These are phyloP conservation scores for Ctenicera cuprea DNA, from an alignment of 2,888 invertebrate species.

Conservation along the genomic window DNA sequence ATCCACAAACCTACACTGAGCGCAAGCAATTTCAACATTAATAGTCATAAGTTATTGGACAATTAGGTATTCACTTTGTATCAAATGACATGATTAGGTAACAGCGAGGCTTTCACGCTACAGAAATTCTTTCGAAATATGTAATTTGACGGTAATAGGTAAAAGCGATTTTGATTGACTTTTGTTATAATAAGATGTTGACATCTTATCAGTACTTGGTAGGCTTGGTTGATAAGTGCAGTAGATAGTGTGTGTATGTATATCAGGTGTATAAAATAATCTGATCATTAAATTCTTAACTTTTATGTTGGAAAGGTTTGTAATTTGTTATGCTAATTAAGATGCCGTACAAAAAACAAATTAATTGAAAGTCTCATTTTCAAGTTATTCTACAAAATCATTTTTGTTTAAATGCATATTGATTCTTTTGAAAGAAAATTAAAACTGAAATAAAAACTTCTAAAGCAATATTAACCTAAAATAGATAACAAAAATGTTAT, in stretches of 20 bases:
- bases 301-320: no score
- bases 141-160: constrained; percentile 8
- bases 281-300: no score
- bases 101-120: constrained; percentile 8
- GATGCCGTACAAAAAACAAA: no score
- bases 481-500: no score
- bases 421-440: no score
- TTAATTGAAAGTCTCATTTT: no score
- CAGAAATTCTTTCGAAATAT: background rate
- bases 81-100: constrained; percentile 1
- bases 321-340: no score
- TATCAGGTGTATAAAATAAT: no score
- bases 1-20: constrained; percentile 10
- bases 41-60: constrained; percentile 18
- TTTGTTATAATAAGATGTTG: background rate
- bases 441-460: no score
- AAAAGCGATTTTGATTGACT: constrained; percentile 4
- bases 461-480: no score
- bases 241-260: background rate
- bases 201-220: background rate
- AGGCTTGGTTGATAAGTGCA: constrained; percentile 2
- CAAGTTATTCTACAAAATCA: no score
- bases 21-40: constrained; percentile 29
- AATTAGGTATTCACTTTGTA: background rate
- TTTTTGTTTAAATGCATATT: no score